Evolutionary conservation across 2,113 vertebrate genomes (phyloP).

Genomic region (Scatophagus argus): DNA sequence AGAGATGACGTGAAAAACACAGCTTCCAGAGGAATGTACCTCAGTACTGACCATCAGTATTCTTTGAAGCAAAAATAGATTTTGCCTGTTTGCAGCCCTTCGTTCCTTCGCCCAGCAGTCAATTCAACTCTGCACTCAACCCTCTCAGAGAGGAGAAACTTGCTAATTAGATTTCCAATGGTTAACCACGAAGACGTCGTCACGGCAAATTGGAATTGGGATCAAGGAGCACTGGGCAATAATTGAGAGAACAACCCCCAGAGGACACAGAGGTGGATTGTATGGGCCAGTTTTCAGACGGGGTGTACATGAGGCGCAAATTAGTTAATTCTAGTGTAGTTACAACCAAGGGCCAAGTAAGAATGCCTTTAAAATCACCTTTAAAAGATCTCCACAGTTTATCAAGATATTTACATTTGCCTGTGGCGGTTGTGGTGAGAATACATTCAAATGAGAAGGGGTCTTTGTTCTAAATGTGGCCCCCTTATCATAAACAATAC

Average conservation of each 20-base stretch:
- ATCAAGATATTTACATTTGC: neutral
- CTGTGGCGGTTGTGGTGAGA: neutral
- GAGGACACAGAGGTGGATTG: constrained; percentile 44
- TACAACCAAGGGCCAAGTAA: constrained; percentile 37
- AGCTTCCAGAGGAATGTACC: neutral
- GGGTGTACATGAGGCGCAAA: constrained; percentile 6
- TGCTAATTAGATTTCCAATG: constrained; percentile 80
- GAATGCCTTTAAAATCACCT: constrained; percentile 28
- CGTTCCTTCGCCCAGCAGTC: constrained; percentile 40
- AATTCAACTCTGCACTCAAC: constrained; percentile 60
- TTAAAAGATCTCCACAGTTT: neutral
- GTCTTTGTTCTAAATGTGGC: too few species aligned
- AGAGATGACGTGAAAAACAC: neutral
- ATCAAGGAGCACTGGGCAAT: constrained; percentile 72
- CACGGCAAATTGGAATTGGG: constrained; percentile 73
- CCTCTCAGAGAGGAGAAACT: constrained; percentile 52
- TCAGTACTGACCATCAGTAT: neutral
- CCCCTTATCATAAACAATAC: too few species aligned
- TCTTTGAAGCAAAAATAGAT: constrained; percentile 13
- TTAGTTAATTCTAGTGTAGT: constrained; percentile 35
- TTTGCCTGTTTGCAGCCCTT: constrained; percentile 2
- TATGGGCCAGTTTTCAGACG: constrained; percentile 21
- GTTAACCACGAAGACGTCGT: constrained; percentile 52
- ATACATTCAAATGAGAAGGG: neutral
- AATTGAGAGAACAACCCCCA: constrained; percentile 68